Percentiles rank a stretch among this genome's conserved stretches.
phyloP scores from a whole-genome alignment of 2,888 invertebrate genomes.

The Mythimna albipuncta region DNA sequence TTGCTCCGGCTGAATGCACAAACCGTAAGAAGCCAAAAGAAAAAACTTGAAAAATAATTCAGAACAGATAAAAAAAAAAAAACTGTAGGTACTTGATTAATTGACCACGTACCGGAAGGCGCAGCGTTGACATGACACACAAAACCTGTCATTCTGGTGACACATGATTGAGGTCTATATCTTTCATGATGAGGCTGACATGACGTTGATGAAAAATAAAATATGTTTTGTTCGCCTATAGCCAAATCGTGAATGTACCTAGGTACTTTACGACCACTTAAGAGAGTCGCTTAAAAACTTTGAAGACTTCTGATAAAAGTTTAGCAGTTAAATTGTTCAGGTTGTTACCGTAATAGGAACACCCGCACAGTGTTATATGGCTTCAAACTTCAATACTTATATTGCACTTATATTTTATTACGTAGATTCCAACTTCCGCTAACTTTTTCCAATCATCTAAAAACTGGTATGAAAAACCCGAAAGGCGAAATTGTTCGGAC shows the following conservation, averaged over 20 bases:
- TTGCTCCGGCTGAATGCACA: too few species aligned
- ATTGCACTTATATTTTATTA: conserved; percentile 39
- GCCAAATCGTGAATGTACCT: background rate
- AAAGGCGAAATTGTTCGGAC: conserved; percentile 1
- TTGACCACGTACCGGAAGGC: too few species aligned
- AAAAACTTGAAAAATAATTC: too few species aligned
- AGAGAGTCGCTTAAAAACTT: conserved; percentile 36
- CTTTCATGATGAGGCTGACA: too few species aligned
- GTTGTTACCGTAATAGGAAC: conserved; percentile 6
- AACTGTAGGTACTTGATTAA: too few species aligned
- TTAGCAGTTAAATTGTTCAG: conserved; percentile 34
- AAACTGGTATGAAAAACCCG: background rate
- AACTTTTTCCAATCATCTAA: conserved; percentile 27
- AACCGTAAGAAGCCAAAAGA: too few species aligned
- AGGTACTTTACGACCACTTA: background rate
- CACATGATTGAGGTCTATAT: too few species aligned
- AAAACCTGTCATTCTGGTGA: too few species aligned
- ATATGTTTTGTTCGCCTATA: conserved; percentile 15
- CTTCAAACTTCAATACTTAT: conserved; percentile 23
- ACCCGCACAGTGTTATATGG: conserved; percentile 18
- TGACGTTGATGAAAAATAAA: background rate
- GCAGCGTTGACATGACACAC: too few species aligned
- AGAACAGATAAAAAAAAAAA: too few species aligned
- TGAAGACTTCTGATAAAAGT: conserved; percentile 24
- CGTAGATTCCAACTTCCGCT: conserved; percentile 15